Evolutionary conservation across 2,797 vertebrate species (phyloP), one percentile per base, ranked within the genome.

Genomic region (Chaetodon trifasciatus): DNA sequence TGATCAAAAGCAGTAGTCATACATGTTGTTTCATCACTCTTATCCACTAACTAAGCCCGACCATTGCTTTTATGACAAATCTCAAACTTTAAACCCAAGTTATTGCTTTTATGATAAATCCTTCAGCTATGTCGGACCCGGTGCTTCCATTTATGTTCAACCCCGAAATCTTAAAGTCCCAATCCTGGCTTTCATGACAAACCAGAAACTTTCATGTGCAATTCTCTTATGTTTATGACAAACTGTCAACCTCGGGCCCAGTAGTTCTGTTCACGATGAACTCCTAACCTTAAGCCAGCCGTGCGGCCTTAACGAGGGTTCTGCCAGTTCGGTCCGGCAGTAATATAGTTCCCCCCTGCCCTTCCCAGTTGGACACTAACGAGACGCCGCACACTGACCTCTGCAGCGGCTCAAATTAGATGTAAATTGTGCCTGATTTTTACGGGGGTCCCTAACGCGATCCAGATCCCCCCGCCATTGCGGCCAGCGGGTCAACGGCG

Each of bases 391-490:
- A 78, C 80, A 78, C 83, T 94, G 94, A 95, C 94, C 93, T 92
- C 93, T 86, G 81, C 90, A 73, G 92, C 32, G 62, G 94, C 96
- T 96, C 88, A 93, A 94, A 95, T 93, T 93, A 93, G 91, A 95
- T 94, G 93, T 93, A 95, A 96, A 96, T 93, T 93, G 93, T 90
- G 93, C 91, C 91, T 92, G 93, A 94, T 95, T 95, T 95, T 96
- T 94, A 95, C 88, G 47, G 91, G 91, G 88, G 84, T 88, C 84
- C 80, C 93, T 97, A 98, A 98, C 96, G 92, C 92, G 96, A 97
- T 97, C 52, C 97, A 98, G 97, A 96, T 90, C 95, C 86, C 69
- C 86, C 79, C 76, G 63, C 84, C 89, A 87, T 40, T 57, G 9
- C 35, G 84, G 90, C 91, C 91, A 74, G 86, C 79, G 81, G 94